Evolutionary conservation across 2,888 invertebrate genomes (phyloP), one percentile per base, ranked within the genome.

Genomic region (Acronicta leporina): DNA sequence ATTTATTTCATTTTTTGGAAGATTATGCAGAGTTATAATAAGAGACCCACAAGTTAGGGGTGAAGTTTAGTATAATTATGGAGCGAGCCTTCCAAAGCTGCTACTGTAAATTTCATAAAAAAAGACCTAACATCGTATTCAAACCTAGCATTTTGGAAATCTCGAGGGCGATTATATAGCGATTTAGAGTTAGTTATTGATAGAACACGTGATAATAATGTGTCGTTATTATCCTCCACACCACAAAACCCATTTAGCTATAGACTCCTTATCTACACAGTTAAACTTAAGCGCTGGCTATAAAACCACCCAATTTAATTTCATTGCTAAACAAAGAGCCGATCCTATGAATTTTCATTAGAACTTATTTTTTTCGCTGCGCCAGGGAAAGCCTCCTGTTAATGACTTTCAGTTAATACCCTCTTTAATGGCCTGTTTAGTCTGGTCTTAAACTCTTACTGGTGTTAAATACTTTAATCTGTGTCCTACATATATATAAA

Each of bases 301-400:
- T 55, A 60, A 60, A 68, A 49, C 42, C 33, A 49, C 41, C 47
- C n/a, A 33, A 51, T 62, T 57, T 46, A 58, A 75, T 65, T 63
- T 54, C 58, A 65, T 71, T 71, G 55, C 38, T 43, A 35, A 47
- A 16, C 63, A 68, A 64, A 67, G 60, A 64, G 40, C 54, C 44
- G 47, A 59, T 57, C 43, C 59, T 25, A 75, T 78, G 69, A 73
- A 70, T 79, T 75, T 76, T 70, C 63, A 76, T 73, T 67, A 70
- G 70, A 50, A 65, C 57, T 69, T 69, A 63, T 75, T 76, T 72
- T 66, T 76, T 54, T 69, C 68, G 77, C 20, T 20, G 20, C 20
- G 20, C 20, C 20, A 3, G 42, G 40, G 45, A 53, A 68, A 65
- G 58, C 47, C 55, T 47, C 9, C 55, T 62, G 60, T 68, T 77